Conservation (phyloP, 1,140 invertebrate genomes). For the Cydia amplana region DNA sequence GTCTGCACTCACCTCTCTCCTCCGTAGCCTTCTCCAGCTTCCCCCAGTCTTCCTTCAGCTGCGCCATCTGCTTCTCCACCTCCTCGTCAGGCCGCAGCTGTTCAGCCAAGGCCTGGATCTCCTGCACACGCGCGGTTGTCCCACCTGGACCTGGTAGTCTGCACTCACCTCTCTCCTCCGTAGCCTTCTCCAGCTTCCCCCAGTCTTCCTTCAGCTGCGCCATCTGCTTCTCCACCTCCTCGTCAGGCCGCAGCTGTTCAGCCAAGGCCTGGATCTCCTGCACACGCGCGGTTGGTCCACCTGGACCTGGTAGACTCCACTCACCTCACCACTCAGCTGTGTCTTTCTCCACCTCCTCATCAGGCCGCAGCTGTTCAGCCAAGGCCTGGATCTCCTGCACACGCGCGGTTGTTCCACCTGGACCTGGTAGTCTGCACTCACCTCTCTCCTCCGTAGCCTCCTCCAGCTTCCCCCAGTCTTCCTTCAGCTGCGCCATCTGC, state of each 20-base stretch:
- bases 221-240: constrained; percentile 83
- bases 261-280: no score
- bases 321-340: constrained; percentile 81
- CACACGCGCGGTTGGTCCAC: constrained; percentile 88
- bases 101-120: constrained; percentile 87
- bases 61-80: constrained; percentile 86
- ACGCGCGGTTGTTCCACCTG: constrained; percentile 74
- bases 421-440: constrained; percentile 35
- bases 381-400: constrained; percentile 90
- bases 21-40: constrained; percentile 88
- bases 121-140: constrained; percentile 84
- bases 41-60: constrained; percentile 87
- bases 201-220: constrained; percentile 85
- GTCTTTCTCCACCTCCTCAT: no score
- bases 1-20: constrained; percentile 71
- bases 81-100: constrained; percentile 86
- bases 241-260: no score
- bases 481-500: constrained; percentile 83
- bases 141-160: no score
- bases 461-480: constrained; percentile 91
- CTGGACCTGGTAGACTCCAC: neutral
- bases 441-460: constrained; percentile 85
- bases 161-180: constrained; percentile 81
- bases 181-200: constrained; percentile 89
- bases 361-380: constrained; percentile 85